A percentile compares a stretch with the other conserved stretches of the same genome.
Conservation (phyloP, 1,140 invertebrate species). For the Charaxes varanes region DNA sequence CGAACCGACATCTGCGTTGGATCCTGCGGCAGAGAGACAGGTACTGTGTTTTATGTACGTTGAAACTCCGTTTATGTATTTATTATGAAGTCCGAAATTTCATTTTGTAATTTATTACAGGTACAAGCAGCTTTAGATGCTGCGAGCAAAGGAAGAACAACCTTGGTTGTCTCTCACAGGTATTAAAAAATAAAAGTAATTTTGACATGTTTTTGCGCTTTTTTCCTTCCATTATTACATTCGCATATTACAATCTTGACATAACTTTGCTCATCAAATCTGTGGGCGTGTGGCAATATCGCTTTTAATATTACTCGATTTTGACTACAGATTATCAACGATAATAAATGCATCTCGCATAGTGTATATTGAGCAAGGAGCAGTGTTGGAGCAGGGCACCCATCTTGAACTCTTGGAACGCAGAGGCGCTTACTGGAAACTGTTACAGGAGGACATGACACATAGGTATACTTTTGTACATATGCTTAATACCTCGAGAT, state of each 20-base stretch:
- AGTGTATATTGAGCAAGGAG: slow-evolving; percentile 82
- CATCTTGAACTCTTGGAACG: slow-evolving; percentile 84
- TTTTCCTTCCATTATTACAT: too few relatives aligned
- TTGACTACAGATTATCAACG: slow-evolving; percentile 79
- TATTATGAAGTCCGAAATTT: too few relatives aligned
- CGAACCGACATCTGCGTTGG: slow-evolving; percentile 86
- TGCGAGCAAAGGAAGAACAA: slow-evolving; percentile 86
- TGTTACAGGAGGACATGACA: slow-evolving; percentile 68
- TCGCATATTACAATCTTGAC: too few relatives aligned
- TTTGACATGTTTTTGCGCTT: too few relatives aligned
- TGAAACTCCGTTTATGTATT: too few relatives aligned
- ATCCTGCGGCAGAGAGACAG: slow-evolving; percentile 78
- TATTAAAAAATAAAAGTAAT: too few relatives aligned
- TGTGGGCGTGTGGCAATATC: too few relatives aligned
- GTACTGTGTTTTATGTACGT: too few relatives aligned
- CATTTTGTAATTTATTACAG: slow-evolving; percentile 19
- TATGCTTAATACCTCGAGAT: too few relatives aligned
- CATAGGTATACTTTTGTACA: slow-evolving; percentile 30
- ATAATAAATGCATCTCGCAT: slow-evolving; percentile 88
- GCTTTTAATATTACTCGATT: too few relatives aligned
- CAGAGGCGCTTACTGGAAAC: slow-evolving; percentile 82
- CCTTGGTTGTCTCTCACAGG: slow-evolving; percentile 89
- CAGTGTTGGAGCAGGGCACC: slow-evolving; percentile 84
- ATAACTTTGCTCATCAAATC: too few relatives aligned
- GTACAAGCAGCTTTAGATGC: slow-evolving; percentile 82